These are phyloP conservation scores for Anthopleura sola DNA, from an alignment of 64 coral and sea anemone species.

Conservation along the genomic window DNA sequence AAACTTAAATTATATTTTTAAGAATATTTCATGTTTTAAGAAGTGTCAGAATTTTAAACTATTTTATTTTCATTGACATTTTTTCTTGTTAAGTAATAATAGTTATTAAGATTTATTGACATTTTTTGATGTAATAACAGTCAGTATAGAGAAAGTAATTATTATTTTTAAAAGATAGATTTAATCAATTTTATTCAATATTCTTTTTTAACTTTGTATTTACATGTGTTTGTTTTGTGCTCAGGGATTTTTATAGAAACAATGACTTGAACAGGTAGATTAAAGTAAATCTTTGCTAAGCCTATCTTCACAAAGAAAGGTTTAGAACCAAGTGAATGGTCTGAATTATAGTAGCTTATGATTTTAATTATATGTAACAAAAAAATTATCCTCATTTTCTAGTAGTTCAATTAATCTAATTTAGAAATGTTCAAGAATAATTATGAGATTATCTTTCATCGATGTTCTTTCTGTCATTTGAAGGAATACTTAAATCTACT, in stretches of 20 bases:
- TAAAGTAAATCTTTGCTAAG: neutral
- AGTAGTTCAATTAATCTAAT: neutral
- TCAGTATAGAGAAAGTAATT: neutral
- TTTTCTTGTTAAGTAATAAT: neutral
- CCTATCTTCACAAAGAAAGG: neutral
- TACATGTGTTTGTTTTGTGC: constrained; percentile 5
- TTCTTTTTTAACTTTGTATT: neutral
- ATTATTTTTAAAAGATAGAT: neutral
- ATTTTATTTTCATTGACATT: neutral
- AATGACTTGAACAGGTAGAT: neutral
- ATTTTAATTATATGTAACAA: neutral
- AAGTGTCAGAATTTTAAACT: neutral
- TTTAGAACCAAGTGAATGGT: neutral
- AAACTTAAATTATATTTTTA: neutral
- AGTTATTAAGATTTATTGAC: neutral
- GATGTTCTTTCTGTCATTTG: neutral
- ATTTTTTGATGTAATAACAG: neutral
- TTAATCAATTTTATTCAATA: neutral
- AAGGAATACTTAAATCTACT: constrained; percentile 4
- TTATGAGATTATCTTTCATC: neutral
- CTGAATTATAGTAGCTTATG: neutral
- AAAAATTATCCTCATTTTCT: neutral
- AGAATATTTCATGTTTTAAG: neutral
- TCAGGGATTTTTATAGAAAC: neutral
- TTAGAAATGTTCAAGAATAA: neutral